Base-by-base conservation (phyloP, 2,113 vertebrate genomes). In the Colinus virginianus region DNA sequence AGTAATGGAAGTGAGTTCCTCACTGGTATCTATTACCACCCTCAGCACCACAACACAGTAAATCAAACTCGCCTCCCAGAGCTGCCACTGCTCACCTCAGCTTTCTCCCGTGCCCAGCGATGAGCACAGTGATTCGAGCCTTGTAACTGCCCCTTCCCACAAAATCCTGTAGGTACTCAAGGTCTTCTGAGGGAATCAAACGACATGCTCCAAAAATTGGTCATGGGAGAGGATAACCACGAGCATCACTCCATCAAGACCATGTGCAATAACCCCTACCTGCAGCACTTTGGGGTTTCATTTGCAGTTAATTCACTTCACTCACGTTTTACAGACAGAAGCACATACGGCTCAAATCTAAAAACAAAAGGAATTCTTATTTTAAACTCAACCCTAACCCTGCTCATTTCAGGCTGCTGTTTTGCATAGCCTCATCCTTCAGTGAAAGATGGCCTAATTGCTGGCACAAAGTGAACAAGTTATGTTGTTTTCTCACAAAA, bases 171-270 rank as follows among this genome's bases (percentile, higher is more conserved):
- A 25, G 63, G 49, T 59, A 40, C 8, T 17, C 2, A 45, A 58
- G 32, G 32, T 38, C 58, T 66, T 56, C 56, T 45, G 12, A 3
- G 3, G 36, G 62, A 77, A 49, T 10, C 3, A 1, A 18, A 49
- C 42, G 32, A n/a, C 8, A 10, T 6, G 23, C 49, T 66, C 26
- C 51, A 20, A 17, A 64, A 82, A 45, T 51, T 30, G 48, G 49
- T 36, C 46, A 34, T 67, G 42, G 53, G 18, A 21, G 3, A 74
- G 19, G 14, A 46, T 11, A 13, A 40, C 25, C 23, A 25, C 0
- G 1, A 76, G 22, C 63, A 38, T 53, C 36, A n/a, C 3, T 0
- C 46, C 5, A 0, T 7, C 40, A 23, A 43, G 45, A 62, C n/a
- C n/a, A 42, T 8, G 14, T 11, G 36, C 42, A 62, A 61, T n/a